These are phyloP conservation scores for Philaethria dido DNA, from an alignment of 2,888 invertebrate genomes.

Conservation along the genomic window DNA sequence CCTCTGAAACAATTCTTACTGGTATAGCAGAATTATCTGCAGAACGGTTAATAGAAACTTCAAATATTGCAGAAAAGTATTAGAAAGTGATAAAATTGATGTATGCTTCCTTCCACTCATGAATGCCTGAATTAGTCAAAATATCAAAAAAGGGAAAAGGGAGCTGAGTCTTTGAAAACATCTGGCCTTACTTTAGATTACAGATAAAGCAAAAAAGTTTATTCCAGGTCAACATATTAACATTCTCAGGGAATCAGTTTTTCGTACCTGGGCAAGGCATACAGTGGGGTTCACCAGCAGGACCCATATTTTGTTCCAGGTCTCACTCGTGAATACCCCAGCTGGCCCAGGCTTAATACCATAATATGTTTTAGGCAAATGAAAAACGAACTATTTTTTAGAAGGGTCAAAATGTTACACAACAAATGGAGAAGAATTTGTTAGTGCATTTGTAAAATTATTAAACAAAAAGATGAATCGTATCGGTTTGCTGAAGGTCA, in stretches of 20 bases:
- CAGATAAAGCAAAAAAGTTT: constrained; percentile 87
- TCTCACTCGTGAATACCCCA: constrained; percentile 87
- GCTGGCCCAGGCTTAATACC: constrained; percentile 87
- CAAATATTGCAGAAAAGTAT: constrained; percentile 83
- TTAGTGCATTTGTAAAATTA: constrained; percentile 87
- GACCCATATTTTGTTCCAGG: constrained; percentile 89
- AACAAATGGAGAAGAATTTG: constrained; percentile 81
- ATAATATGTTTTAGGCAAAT: constrained; percentile 87
- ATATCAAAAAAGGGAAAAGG: constrained; percentile 83
- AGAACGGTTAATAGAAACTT: constrained; percentile 84
- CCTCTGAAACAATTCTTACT: constrained; percentile 74
- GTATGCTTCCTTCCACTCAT: constrained; percentile 85
- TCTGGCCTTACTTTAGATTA: constrained; percentile 86
- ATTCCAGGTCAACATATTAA: constrained; percentile 88
- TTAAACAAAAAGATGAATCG: constrained; percentile 82
- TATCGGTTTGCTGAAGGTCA: constrained; percentile 85
- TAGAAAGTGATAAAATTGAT: constrained; percentile 79
- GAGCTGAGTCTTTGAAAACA: constrained; percentile 84
- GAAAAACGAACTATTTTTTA: constrained; percentile 85
- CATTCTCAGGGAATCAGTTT: constrained; percentile 87
- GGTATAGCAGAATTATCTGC: constrained; percentile 82
- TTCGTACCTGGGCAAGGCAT: constrained; percentile 91
- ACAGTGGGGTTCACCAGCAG: constrained; percentile 87
- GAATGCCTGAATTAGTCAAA: constrained; percentile 86
- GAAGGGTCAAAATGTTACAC: constrained; percentile 88